Conservation (phyloP, 1,140 invertebrate species). For the Drosophila varians region DNA sequence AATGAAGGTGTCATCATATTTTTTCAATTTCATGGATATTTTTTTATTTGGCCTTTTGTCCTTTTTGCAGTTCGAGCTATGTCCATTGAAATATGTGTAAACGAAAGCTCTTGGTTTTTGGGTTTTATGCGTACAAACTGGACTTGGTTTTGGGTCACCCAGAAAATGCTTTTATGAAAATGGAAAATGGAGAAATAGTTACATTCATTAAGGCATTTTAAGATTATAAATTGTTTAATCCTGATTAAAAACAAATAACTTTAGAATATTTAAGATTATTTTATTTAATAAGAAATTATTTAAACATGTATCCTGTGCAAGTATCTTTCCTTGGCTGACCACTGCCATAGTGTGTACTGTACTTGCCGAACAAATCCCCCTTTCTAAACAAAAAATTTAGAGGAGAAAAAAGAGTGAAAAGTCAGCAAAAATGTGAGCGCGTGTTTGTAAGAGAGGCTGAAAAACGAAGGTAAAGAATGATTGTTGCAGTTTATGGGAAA, state of each 20-base stretch:
- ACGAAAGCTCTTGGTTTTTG: slow-evolving; percentile 22
- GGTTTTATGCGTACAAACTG: slow-evolving; percentile 8
- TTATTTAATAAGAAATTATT: too few relatives aligned
- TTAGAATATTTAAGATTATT: too few relatives aligned
- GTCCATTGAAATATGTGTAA: slow-evolving; percentile 39
- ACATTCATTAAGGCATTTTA: too few relatives aligned
- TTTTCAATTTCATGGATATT: slow-evolving; percentile 72
- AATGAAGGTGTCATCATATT: slow-evolving; percentile 79
- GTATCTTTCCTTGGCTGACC: not conserved
- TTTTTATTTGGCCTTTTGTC: slow-evolving; percentile 16
- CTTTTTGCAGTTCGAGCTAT: not conserved
- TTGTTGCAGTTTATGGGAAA: slow-evolving; percentile 69
- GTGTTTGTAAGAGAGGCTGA: slow-evolving; percentile 40
- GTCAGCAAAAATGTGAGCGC: slow-evolving; percentile 68
- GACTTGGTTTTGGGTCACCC: not conserved
- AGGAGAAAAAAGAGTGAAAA: slow-evolving; percentile 38
- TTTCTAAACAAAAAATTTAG: slow-evolving; percentile 12
- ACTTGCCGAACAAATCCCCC: not conserved
- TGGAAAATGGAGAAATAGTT: too few relatives aligned
- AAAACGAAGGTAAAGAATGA: slow-evolving; percentile 46
- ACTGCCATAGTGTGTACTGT: not conserved
- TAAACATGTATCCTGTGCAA: too few relatives aligned
- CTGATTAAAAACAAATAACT: too few relatives aligned
- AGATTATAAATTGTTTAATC: too few relatives aligned
- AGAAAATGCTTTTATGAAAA: not conserved